A percentile compares a stretch with the other conserved stretches of the same genome.
These are phyloP conservation scores for Epiblema foenella DNA, from an alignment of 2,888 invertebrate species.

Conservation along the genomic window DNA sequence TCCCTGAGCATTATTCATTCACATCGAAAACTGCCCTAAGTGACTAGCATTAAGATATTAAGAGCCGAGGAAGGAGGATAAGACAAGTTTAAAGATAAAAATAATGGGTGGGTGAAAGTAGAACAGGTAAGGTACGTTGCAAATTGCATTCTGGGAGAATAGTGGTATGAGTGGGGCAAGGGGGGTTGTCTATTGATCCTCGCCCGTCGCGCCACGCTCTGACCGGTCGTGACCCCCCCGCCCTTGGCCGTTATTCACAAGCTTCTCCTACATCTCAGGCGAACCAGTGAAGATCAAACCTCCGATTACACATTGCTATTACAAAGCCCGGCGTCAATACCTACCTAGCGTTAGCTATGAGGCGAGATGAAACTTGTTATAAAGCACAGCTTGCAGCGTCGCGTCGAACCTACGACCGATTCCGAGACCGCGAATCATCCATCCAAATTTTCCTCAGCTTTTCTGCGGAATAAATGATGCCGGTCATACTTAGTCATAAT, in stretches of 20 bases:
- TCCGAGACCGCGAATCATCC: constrained; percentile 35
- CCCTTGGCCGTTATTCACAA: constrained; percentile 54
- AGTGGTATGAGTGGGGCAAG: constrained; percentile 54
- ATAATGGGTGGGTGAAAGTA: constrained; percentile 44
- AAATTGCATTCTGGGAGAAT: constrained; percentile 62
- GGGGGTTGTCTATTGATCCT: constrained; percentile 73
- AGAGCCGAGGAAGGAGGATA: constrained; percentile 48
- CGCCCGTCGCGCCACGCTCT: constrained; percentile 75
- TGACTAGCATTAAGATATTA: constrained; percentile 32
- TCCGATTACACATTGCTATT: neutral
- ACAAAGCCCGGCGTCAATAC: neutral
- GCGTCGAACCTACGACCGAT: constrained; percentile 21
- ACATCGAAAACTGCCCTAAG: constrained; percentile 45
- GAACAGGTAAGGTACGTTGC: constrained; percentile 55
- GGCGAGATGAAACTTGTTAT: neutral
- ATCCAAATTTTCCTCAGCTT: constrained; percentile 31
- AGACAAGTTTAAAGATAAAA: constrained; percentile 46
- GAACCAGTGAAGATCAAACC: neutral
- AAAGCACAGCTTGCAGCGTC: constrained; percentile 20
- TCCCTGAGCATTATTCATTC: constrained; percentile 24
- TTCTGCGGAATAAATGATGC: neutral
- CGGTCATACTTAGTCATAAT: constrained; percentile 25
- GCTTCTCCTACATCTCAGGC: neutral
- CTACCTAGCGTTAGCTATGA: neutral
- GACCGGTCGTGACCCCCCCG: constrained; percentile 79